Evolutionary conservation across 2,113 vertebrate genomes (phyloP), one percentile per base, ranked within the genome.

Genomic region (Mastomys natalensis): DNA sequence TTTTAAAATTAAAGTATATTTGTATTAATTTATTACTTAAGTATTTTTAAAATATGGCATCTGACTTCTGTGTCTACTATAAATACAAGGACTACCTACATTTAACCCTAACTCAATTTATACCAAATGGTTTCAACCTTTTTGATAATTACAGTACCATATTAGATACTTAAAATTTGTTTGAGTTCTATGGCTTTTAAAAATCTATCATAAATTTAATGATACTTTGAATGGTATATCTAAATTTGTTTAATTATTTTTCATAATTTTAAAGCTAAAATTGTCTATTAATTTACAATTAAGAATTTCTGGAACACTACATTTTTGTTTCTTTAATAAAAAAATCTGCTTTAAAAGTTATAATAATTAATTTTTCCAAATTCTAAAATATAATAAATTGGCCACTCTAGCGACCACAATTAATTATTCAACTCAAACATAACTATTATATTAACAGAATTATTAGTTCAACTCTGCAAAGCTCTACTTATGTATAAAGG

Each of bases 351-450:
- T 91, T 66, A 10, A 74, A 86, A 22, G 73, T 53, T 68, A 90
- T 9, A 76, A 87, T 48, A 21, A 68, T 74, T 68, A 8, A 45
- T 73, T 85, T 66, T 66, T 78, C 2, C 29, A 70, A 13, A 70
- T 3, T 77, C 1, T 21, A 19, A 55, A 66, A 90, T 92, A 87
- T 40, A 87, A 60, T 87, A 66, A 92, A 58, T 92, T 81, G 74
- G 22, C 1, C 1, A 53, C 15, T 70, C 70, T 94, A 5, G 5
- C 17, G 0, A 0, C 3, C 3, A 45, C 15, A 85, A 24, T 55
- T 37, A 89, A 60, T 48, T 87, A 43, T 40, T 81, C 19, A 90
- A 58, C 6, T 96, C 5, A 70, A 95, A 16, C 45, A 96, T 88
- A 95, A 74, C 53, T 70, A 89, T 58, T 91, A 74, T 26, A 85